Conservation (phyloP, 2,888 invertebrate genomes). For the Dromius quadrimaculatus region DNA sequence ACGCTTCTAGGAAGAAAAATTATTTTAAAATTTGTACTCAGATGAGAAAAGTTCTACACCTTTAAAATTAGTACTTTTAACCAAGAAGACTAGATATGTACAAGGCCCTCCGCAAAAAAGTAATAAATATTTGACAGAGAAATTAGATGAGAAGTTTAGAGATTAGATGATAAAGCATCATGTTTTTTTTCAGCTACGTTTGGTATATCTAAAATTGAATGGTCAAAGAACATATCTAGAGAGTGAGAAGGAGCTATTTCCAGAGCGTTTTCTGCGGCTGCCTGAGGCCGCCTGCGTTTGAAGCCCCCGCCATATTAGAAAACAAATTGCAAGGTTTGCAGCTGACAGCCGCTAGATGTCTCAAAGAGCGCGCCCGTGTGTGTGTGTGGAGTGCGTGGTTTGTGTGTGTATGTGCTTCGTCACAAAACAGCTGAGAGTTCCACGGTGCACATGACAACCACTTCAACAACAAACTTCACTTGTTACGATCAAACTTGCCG, state of each 20-base stretch:
- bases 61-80: too few species aligned
- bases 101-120: too few species aligned
- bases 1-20: too few species aligned
- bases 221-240: not conserved
- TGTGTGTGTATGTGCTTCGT: constrained; percentile 17
- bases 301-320: constrained; percentile 65
- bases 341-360: constrained; percentile 65
- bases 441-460: constrained; percentile 49
- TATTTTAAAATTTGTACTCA: too few species aligned
- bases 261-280: constrained; percentile 23
- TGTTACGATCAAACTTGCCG: constrained; percentile 47
- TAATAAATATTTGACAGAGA: too few species aligned
- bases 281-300: constrained; percentile 60
- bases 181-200: too few species aligned
- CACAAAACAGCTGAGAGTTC: constrained; percentile 40
- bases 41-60: too few species aligned
- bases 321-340: constrained; percentile 65
- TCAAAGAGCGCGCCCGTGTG: constrained; percentile 61
- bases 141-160: too few species aligned
- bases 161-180: too few species aligned
- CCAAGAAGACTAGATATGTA: too few species aligned
- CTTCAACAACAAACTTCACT: constrained; percentile 51
- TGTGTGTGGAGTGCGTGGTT: not conserved
- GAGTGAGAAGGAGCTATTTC: not conserved
- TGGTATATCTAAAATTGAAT: too few species aligned